phyloP scores from a whole-genome alignment of 2,113 vertebrate genomes.

The Lasiurus cinereus region DNA sequence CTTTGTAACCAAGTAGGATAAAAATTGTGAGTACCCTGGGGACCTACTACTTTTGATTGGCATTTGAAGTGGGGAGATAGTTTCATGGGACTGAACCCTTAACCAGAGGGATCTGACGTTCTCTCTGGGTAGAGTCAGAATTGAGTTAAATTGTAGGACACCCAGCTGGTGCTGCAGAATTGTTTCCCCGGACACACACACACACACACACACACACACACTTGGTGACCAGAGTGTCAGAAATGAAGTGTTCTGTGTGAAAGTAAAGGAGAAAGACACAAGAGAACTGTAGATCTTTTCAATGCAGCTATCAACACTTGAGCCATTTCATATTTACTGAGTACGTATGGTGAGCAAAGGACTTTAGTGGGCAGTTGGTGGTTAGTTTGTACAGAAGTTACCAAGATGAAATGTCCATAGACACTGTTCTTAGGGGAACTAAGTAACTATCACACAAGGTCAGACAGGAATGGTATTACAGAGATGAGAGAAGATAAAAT shows the following conservation, averaged over 20 bases:
- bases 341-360: background rate
- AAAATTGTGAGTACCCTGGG: background rate
- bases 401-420: background rate
- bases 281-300: background rate
- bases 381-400: background rate
- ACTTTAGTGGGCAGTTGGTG: background rate
- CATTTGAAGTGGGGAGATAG: background rate
- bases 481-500: background rate
- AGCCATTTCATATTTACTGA: background rate
- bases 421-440: background rate
- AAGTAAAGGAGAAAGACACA: background rate
- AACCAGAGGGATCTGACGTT: background rate
- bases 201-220: background rate
- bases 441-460: background rate
- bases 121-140: background rate
- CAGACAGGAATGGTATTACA: background rate
- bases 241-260: background rate
- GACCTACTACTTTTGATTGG: background rate
- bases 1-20: background rate
- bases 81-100: background rate
- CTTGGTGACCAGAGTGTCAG: background rate
- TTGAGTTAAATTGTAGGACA: background rate
- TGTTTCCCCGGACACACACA: background rate
- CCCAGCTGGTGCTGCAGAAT: background rate
- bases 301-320: background rate